Percentiles rank a stretch among this genome's conserved stretches.
These are phyloP conservation scores for Hiodon alosoides DNA, from an alignment of 2,113 vertebrate genomes.

Conservation along the genomic window DNA sequence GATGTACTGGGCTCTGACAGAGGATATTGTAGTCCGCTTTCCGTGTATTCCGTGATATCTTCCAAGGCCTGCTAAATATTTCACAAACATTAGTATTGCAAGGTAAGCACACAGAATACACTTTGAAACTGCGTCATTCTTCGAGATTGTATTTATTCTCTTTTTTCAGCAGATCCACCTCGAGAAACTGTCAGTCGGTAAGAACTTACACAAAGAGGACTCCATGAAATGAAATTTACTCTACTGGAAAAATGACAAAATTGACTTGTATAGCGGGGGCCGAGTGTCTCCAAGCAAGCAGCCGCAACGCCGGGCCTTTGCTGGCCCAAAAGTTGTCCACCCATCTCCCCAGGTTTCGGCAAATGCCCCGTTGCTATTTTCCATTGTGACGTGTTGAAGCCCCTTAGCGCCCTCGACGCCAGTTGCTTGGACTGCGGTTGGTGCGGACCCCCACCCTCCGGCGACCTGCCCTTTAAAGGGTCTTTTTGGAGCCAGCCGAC, in stretches of 20 bases:
- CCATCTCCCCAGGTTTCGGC: neutral
- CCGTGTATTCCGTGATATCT: neutral
- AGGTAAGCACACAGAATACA: conserved; percentile 15
- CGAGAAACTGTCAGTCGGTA: neutral
- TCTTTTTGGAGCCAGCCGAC: conserved; percentile 18
- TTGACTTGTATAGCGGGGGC: neutral
- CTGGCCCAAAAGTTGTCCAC: neutral
- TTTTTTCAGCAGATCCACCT: neutral
- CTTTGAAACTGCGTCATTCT: conserved; percentile 19
- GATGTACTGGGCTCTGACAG: neutral
- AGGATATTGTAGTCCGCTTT: neutral
- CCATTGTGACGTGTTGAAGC: too few relatives aligned
- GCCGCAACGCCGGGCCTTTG: neutral
- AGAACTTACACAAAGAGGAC: neutral
- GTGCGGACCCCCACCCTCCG: too few relatives aligned
- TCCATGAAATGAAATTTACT: neutral
- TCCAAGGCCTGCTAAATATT: conserved; percentile 22
- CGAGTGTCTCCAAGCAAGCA: too few relatives aligned
- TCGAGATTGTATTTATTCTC: neutral
- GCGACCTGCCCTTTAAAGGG: neutral
- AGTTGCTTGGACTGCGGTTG: too few relatives aligned
- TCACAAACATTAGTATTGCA: conserved; percentile 18
- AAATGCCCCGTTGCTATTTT: neutral
- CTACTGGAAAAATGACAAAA: neutral
- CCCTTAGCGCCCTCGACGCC: too few relatives aligned